Conservation (phyloP, 2,113 vertebrate genomes). For the Brachionichthys hirsutus region DNA sequence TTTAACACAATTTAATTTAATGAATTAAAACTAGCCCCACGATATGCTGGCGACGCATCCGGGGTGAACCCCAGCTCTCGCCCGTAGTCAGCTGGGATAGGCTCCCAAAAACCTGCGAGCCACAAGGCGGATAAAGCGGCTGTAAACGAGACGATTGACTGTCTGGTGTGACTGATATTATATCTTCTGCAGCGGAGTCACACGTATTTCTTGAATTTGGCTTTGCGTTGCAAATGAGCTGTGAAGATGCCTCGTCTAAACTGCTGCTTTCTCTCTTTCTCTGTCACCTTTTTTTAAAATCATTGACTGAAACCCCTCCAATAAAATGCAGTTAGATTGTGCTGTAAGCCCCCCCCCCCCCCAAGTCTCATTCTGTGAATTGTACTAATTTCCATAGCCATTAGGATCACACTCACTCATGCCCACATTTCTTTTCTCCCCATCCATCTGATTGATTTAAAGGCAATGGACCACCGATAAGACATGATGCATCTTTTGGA, state of each 20-base stretch:
- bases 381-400: slow-evolving; percentile 49
- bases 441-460: slow-evolving; percentile 36
- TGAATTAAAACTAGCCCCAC: too few relatives aligned
- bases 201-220: slow-evolving; percentile 40
- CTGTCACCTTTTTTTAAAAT: slow-evolving; percentile 37
- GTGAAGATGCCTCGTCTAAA: slow-evolving; percentile 49
- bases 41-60: too few relatives aligned
- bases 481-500: slow-evolving; percentile 44
- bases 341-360: slow-evolving; percentile 8
- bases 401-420: slow-evolving; percentile 25
- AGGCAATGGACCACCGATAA: slow-evolving; percentile 46
- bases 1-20: too few relatives aligned
- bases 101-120: too few relatives aligned
- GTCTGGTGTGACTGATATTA: slow-evolving; percentile 32
- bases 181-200: slow-evolving; percentile 46
- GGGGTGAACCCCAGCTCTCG: too few relatives aligned
- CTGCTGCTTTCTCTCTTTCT: slow-evolving; percentile 26
- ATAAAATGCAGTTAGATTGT: neutral
- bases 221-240: slow-evolving; percentile 54
- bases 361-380: slow-evolving; percentile 24
- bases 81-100: too few relatives aligned
- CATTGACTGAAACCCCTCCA: slow-evolving; percentile 42
- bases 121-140: too few relatives aligned
- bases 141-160: too few relatives aligned
- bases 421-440: slow-evolving; percentile 11